Base-by-base conservation (phyloP, 1,140 invertebrate species). In the Lepidurus couesii region DNA sequence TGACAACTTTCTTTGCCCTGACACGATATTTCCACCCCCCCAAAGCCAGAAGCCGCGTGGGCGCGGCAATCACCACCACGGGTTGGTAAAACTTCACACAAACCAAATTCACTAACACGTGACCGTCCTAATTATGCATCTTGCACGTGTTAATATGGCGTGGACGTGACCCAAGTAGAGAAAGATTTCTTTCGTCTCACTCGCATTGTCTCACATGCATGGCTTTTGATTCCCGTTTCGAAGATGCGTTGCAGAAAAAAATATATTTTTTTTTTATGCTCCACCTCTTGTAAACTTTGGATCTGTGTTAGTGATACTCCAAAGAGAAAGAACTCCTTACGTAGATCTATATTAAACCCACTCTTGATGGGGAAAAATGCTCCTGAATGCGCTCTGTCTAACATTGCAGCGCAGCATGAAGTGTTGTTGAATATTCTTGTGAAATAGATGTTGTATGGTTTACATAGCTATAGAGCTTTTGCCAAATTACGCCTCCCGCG, bases 1-100 rank as follows among this genome's bases (percentile, higher is more conserved):
- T 42, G 9, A 24, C 21, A 34, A 77, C 44, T 77, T 77, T 77
- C 43, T 75, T 77, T 77, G 10, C 9, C 10, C 43, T 21, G 47
- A 10, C 43, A 42, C 47, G 75, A 47, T 16, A n/a, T 77, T 77
- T 42, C 16, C 24, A 42, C 47, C 75, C 53, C 34, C 10, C 75
- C n/a, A 45, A 44, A 77, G 75, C 75, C 75, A 77, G 75, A 77
- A 44, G 75, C 10, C 47, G 75, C 47, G 75, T 77, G 75, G 75
- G 47, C 42, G 24, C 75, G 75, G 6, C 47, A 44, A 21, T 44
- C 75, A 77, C 42, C 43, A 45, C 75, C 75, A 26, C 43, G 75
- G 75, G 75, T 77, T 77, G 24, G 75, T 77, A 77, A 44, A 9
- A 44, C 53, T 65, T 65, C n/a, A 65, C 53, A 21, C 2, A 34